These are phyloP conservation scores for Gadus chalcogrammus DNA, from an alignment of 2,113 vertebrate species.

Conservation along the genomic window DNA sequence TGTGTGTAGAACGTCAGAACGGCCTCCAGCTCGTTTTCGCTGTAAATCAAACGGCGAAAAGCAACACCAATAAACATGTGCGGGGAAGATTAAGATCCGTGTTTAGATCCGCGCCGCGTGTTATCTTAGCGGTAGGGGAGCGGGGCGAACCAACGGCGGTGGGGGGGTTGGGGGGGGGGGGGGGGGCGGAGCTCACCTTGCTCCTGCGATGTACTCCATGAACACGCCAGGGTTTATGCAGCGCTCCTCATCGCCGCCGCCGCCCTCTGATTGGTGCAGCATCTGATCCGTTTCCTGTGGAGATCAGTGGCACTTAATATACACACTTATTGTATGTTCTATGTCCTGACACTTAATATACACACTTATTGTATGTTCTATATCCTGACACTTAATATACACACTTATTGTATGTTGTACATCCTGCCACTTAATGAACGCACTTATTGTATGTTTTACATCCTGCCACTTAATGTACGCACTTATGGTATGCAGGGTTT, in stretches of 20 bases:
- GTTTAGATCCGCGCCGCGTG: not conserved
- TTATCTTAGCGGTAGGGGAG: no score
- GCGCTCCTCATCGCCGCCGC: conserved; percentile 64
- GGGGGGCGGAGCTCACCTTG: conserved; percentile 86
- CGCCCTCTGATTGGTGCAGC: conserved; percentile 74
- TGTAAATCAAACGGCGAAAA: conserved; percentile 56
- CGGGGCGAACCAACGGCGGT: no score
- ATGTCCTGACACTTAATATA: no score
- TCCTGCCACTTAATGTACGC: no score
- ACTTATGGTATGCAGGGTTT: no score
- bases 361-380: no score
- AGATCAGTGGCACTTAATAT: conserved; percentile 17
- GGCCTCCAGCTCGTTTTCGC: conserved; percentile 92
- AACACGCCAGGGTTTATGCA: conserved; percentile 82
- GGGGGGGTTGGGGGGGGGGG: not conserved
- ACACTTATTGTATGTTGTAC: no score
- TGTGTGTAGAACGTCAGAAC: conserved; percentile 94
- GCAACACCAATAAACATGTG: not conserved
- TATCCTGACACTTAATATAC: no score
- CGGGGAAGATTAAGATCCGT: conserved; percentile 24
- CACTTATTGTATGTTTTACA: no score
- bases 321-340: no score
- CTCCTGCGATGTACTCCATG: conserved; percentile 82
- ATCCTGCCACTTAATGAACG: no score
- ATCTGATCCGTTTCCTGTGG: conserved; percentile 88